phyloP scores from a whole-genome alignment of 2,113 vertebrate genomes.

The Myrmecobius fasciatus region DNA sequence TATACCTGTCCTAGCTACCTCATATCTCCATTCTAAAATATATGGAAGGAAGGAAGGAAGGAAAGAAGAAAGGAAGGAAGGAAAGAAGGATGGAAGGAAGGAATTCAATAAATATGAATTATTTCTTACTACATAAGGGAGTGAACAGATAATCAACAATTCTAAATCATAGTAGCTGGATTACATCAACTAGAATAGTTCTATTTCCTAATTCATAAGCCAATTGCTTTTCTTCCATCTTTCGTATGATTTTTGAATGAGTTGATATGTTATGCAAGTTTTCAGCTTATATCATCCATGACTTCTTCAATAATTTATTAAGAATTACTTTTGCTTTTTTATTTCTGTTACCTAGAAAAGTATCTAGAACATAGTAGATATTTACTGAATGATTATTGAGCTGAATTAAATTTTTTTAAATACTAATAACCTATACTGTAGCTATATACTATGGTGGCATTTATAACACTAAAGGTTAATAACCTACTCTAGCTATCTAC shows the following conservation, averaged over 20 bases:
- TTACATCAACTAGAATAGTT: background rate
- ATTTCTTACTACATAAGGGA: background rate
- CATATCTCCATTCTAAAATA: too few species aligned
- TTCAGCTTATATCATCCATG: too few species aligned
- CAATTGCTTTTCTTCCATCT: background rate
- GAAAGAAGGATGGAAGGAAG: too few species aligned
- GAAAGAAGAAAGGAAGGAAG: too few species aligned
- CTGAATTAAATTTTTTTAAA: background rate
- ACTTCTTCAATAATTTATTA: background rate
- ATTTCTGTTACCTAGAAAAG: background rate
- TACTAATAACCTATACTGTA: background rate
- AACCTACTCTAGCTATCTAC: background rate
- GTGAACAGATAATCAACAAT: background rate
- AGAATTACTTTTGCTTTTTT: background rate
- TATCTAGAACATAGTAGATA: background rate
- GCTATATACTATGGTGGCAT: background rate
- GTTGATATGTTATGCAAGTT: background rate
- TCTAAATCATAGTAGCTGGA: background rate
- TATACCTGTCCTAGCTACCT: too few species aligned
- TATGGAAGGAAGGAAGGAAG: too few species aligned
- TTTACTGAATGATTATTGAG: background rate
- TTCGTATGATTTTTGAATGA: background rate
- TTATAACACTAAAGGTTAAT: background rate
- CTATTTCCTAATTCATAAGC: background rate
- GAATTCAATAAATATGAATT: background rate